Conservation (phyloP, 2,888 invertebrate species). For the Erpobdella octoculata region DNA sequence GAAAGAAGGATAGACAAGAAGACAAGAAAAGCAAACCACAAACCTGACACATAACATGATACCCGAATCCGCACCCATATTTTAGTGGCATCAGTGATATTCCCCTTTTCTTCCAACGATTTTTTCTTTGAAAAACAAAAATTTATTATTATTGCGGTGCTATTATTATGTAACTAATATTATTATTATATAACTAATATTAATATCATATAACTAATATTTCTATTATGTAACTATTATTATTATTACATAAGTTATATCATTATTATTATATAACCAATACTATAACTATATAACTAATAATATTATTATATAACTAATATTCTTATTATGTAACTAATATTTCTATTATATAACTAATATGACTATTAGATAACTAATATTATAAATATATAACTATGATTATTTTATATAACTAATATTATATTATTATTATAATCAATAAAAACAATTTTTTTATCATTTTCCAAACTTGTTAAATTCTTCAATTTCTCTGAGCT, state of each 20-base stretch:
- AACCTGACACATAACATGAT: slow-evolving; percentile 57
- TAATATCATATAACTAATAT: not conserved
- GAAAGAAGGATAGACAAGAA: too few species aligned
- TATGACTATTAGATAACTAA: not conserved
- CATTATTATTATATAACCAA: not conserved
- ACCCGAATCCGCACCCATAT: slow-evolving; percentile 75
- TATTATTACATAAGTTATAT: too few species aligned
- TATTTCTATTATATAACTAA: not conserved
- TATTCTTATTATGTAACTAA: not conserved
- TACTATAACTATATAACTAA: not conserved
- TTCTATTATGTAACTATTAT: too few species aligned
- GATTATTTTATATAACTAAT: too few species aligned
- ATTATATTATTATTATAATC: not conserved
- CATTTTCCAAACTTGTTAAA: slow-evolving; percentile 60
- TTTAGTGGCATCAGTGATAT: slow-evolving; percentile 72
- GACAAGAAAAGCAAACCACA: not conserved
- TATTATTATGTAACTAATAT: not conserved
- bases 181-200: not conserved
- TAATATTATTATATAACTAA: not conserved
- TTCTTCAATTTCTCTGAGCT: slow-evolving; percentile 58
- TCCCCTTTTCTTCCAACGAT: slow-evolving; percentile 80
- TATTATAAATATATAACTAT: too few species aligned
- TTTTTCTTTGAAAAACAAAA: slow-evolving; percentile 43
- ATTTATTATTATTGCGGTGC: not conserved
- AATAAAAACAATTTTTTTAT: not conserved